Percentiles rank a stretch among this genome's conserved stretches.
phyloP scores from a whole-genome alignment of 2,797 vertebrate genomes.

The Brachymystax lenok region DNA sequence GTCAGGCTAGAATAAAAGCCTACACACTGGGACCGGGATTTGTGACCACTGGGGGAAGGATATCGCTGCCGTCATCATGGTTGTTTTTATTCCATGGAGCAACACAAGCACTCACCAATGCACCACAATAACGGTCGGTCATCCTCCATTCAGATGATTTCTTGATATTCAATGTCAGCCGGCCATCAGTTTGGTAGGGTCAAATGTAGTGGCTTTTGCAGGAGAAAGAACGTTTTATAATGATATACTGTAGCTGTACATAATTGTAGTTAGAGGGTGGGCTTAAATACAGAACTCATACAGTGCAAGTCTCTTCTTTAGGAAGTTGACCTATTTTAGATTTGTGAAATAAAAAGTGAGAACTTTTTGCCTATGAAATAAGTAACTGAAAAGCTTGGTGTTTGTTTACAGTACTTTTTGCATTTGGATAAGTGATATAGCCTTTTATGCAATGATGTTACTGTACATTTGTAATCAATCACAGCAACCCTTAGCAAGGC shows the following conservation, averaged over 20 bases:
- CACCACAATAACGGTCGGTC: neutral
- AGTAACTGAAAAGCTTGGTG: slow-evolving; percentile 20
- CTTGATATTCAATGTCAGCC: slow-evolving; percentile 3
- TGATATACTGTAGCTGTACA: slow-evolving; percentile 20
- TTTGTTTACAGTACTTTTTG: slow-evolving; percentile 10
- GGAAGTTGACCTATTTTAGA: neutral
- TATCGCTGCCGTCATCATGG: neutral
- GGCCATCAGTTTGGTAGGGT: neutral
- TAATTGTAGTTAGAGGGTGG: slow-evolving; percentile 9
- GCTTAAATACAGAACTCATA: slow-evolving; percentile 4
- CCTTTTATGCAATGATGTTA: slow-evolving; percentile 49
- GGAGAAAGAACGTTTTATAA: neutral
- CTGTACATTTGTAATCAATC: slow-evolving; percentile 29
- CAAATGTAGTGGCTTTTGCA: neutral
- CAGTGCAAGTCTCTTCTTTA: neutral
- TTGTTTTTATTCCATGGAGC: neutral
- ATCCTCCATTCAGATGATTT: slow-evolving; percentile 14
- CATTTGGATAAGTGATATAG: slow-evolving; percentile 38
- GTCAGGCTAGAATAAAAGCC: slow-evolving; percentile 16
- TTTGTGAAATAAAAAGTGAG: slow-evolving; percentile 8
- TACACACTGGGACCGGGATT: neutral
- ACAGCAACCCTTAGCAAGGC: slow-evolving; percentile 30
- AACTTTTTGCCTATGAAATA: slow-evolving; percentile 15
- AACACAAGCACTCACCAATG: slow-evolving; percentile 13
- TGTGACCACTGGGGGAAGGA: slow-evolving; percentile 5